A percentile compares a stretch with the other conserved stretches of the same genome.
Conservation (phyloP, 2,797 vertebrate genomes). For the Myripristis murdjan region DNA sequence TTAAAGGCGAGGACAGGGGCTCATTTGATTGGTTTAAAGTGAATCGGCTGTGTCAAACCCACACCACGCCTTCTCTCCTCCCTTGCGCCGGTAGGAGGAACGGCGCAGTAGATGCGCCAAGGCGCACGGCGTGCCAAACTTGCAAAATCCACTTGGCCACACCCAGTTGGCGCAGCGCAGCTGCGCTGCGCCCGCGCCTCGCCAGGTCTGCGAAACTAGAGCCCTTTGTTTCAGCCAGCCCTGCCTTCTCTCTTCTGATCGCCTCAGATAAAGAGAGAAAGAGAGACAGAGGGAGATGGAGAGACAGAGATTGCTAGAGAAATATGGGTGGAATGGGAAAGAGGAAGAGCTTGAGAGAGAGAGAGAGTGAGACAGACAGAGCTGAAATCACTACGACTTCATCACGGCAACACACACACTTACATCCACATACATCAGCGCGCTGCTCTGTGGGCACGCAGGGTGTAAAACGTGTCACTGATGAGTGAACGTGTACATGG, state of each 20-base stretch:
- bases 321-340: not conserved
- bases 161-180: no score
- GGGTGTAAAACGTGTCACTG: not conserved
- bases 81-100: no score
- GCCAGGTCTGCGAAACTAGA: no score
- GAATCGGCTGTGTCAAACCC: no score
- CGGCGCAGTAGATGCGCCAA: no score
- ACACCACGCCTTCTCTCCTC: no score
- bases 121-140: no score
- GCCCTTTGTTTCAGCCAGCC: constrained; percentile 35
- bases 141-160: no score
- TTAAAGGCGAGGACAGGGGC: no score
- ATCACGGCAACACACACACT: not conserved
- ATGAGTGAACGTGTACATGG: not conserved
- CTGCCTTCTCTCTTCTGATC: constrained; percentile 16
- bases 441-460: not conserved
- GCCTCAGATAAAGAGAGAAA: constrained; percentile 11
- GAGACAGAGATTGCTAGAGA: constrained; percentile 3
- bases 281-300: constrained; percentile 9
- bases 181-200: no score
- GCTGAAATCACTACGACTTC: not conserved
- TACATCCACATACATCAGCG: not conserved
- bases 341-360: not conserved
- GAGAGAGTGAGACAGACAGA: constrained; percentile 6
- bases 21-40: no score